Conservation (phyloP, 2,888 invertebrate genomes). For the Metacarcinus magister region DNA sequence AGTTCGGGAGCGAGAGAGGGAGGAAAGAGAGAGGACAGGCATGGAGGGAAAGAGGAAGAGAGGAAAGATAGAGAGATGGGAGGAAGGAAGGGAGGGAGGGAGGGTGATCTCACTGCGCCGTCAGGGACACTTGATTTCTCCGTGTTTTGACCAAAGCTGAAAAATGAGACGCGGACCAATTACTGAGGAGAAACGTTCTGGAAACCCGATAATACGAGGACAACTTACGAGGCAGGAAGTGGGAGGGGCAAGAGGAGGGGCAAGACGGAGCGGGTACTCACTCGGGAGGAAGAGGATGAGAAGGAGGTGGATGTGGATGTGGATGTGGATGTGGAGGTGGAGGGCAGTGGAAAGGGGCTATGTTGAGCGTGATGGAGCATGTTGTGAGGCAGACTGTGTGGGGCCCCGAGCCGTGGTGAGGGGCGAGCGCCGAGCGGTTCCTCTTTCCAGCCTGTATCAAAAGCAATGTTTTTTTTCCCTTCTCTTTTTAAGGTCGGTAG, state of each 20-base stretch:
- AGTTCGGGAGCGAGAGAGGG: too few species aligned
- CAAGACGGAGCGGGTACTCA: too few species aligned
- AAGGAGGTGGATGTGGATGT: too few species aligned
- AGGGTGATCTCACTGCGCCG: neutral
- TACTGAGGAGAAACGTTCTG: slow-evolving; percentile 30
- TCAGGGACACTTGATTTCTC: neutral
- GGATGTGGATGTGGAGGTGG: too few species aligned
- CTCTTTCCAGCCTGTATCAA: neutral
- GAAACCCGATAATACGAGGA: slow-evolving; percentile 35
- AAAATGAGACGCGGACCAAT: slow-evolving; percentile 22
- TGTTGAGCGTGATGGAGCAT: too few species aligned
- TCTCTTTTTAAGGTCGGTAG: neutral
- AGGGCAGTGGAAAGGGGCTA: too few species aligned
- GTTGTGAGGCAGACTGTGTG: neutral
- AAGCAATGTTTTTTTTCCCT: neutral
- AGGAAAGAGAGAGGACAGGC: too few species aligned
- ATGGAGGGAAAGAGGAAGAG: too few species aligned
- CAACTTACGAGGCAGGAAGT: neutral
- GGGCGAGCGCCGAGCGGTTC: neutral
- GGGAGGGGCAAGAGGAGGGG: neutral
- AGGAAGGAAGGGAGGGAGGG: too few species aligned
- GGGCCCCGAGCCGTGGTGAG: too few species aligned
- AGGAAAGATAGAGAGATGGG: too few species aligned
- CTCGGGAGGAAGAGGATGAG: too few species aligned
- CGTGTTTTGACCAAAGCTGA: neutral